Conservation (phyloP, 2,888 invertebrate species). For the Lithosia quadra region DNA sequence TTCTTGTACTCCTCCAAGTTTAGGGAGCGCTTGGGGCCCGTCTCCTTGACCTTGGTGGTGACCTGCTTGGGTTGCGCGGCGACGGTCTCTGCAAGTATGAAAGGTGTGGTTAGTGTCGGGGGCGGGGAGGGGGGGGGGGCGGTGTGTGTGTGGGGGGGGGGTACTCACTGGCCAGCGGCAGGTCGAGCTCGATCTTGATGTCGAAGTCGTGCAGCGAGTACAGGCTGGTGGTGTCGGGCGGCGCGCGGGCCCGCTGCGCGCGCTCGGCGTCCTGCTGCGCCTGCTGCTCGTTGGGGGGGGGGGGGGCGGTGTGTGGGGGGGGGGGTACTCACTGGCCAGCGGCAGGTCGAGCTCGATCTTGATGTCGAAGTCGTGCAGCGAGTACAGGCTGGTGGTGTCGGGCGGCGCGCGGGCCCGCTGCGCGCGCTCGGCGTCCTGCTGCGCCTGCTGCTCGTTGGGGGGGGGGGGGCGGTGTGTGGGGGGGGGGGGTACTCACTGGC, state of each 20-base stretch:
- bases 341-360: too few relatives aligned
- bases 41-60: slow-evolving; percentile 90
- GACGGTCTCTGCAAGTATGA: slow-evolving; percentile 87
- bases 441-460: slow-evolving; percentile 56
- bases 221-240: too few relatives aligned
- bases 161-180: slow-evolving; percentile 92
- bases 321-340: slow-evolving; percentile 89
- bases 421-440: slow-evolving; percentile 43
- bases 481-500: slow-evolving; percentile 89
- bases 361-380: slow-evolving; percentile 90
- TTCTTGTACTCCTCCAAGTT: slow-evolving; percentile 98
- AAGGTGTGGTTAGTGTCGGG: not conserved
- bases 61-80: slow-evolving; percentile 92
- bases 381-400: slow-evolving; percentile 86
- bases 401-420: slow-evolving; percentile 45
- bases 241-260: too few relatives aligned
- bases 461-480: too few relatives aligned
- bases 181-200: slow-evolving; percentile 96
- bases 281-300: too few relatives aligned
- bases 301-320: too few relatives aligned
- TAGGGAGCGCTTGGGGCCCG: slow-evolving; percentile 93
- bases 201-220: slow-evolving; percentile 97
- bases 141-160: too few relatives aligned
- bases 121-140: too few relatives aligned
- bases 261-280: too few relatives aligned